A percentile compares a stretch with the other conserved stretches of the same genome.
phyloP scores from a whole-genome alignment of 2,113 vertebrate genomes.

The Cepphus grylle region DNA sequence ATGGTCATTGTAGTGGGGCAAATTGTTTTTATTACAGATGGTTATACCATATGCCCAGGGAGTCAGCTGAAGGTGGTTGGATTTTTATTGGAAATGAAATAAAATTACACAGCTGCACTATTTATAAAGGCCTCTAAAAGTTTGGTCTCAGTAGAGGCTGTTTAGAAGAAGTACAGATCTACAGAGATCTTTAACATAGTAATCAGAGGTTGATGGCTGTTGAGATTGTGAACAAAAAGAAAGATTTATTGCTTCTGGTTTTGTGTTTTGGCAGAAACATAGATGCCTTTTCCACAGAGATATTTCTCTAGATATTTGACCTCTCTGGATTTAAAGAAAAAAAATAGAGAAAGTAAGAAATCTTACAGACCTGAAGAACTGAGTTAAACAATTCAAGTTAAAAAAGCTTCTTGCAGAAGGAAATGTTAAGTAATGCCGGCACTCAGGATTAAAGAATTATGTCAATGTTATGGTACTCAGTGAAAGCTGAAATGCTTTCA shows the following conservation, averaged over 20 bases:
- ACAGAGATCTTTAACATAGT: neutral
- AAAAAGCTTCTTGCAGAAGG: neutral
- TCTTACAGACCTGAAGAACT: neutral
- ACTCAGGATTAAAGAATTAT: neutral
- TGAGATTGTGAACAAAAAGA: neutral
- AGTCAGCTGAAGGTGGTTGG: neutral
- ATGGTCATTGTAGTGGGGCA: neutral
- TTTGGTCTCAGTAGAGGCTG: neutral
- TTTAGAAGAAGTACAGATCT: neutral
- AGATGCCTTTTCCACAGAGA: neutral
- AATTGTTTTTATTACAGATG: neutral
- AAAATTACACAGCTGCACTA: neutral
- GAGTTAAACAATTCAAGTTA: neutral
- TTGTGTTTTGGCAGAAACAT: neutral
- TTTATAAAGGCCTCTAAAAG: neutral
- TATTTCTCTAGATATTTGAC: neutral
- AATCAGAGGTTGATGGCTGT: neutral
- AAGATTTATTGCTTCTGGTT: neutral
- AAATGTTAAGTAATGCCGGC: neutral
- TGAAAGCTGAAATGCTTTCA: neutral
- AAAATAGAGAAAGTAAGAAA: neutral
- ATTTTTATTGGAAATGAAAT: constrained; percentile 1
- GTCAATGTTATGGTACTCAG: neutral
- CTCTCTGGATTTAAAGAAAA: neutral
- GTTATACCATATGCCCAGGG: neutral